phyloP scores from a whole-genome alignment of 2,113 vertebrate species.

The Nesogale talazaci region DNA sequence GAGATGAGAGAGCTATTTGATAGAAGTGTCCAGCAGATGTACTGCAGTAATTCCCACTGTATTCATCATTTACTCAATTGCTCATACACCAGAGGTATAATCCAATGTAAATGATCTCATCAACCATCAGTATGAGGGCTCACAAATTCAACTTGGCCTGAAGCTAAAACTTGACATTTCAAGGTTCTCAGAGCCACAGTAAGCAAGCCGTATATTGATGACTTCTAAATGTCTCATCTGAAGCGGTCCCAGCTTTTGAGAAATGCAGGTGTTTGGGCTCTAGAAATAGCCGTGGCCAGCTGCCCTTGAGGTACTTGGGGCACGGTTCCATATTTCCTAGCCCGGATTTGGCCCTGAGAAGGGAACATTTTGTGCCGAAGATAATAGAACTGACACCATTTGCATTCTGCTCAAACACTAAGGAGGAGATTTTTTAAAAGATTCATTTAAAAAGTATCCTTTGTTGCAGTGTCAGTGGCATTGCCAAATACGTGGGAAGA shows the following conservation, averaged over 20 bases:
- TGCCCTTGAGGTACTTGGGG: slow-evolving; percentile 69
- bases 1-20: slow-evolving; percentile 62
- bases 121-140: slow-evolving; percentile 65
- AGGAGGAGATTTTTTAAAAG: slow-evolving; percentile 67
- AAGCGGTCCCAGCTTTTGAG: slow-evolving; percentile 69
- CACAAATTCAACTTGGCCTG: slow-evolving; percentile 78
- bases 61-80: slow-evolving; percentile 67
- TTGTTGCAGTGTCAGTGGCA: slow-evolving; percentile 38
- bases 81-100: slow-evolving; percentile 58
- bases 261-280: slow-evolving; percentile 75
- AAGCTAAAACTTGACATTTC: slow-evolving; percentile 80
- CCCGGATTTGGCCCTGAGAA: slow-evolving; percentile 70
- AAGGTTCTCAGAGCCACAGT: slow-evolving; percentile 75
- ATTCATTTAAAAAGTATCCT: slow-evolving; percentile 52
- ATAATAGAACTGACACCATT: slow-evolving; percentile 76
- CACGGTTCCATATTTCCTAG: slow-evolving; percentile 65
- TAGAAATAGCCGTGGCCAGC: slow-evolving; percentile 71
- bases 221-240: slow-evolving; percentile 67
- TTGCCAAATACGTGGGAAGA: slow-evolving; percentile 3
- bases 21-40: slow-evolving; percentile 69
- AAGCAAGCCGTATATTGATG: slow-evolving; percentile 75
- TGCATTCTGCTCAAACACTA: slow-evolving; percentile 69
- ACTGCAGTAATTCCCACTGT: slow-evolving; percentile 54
- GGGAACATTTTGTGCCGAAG: slow-evolving; percentile 67
- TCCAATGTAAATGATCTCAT: slow-evolving; percentile 77